phyloP scores from a whole-genome alignment of 1,140 invertebrate species.

The Batillaria attramentaria region DNA sequence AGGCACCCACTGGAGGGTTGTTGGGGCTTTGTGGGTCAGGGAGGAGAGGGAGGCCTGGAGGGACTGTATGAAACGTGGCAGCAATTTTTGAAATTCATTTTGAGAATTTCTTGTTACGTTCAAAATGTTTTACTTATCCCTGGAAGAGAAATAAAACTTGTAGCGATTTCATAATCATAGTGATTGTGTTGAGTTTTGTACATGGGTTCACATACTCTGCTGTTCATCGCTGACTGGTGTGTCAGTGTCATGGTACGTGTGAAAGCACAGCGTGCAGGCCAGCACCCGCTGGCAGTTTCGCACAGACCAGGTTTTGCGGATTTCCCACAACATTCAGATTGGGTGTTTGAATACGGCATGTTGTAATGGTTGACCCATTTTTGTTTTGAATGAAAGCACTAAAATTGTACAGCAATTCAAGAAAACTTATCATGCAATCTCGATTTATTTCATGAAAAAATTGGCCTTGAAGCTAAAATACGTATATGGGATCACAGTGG shows the following conservation, averaged over 20 bases:
- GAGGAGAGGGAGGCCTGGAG: no score
- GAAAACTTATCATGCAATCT: background rate
- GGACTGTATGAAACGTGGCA: no score
- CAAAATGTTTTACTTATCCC: background rate
- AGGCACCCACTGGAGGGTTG: no score
- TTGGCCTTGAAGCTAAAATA: no score
- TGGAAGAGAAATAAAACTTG: background rate
- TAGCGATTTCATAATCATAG: background rate
- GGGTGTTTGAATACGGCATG: background rate
- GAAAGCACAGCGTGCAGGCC: no score
- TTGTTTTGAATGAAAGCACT: background rate
- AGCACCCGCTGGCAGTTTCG: no score
- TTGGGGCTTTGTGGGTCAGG: no score
- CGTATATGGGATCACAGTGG: no score
- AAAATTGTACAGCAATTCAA: background rate
- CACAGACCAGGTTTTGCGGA: no score
- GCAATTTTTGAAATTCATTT: no score
- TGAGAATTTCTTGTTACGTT: no score
- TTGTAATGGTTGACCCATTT: background rate
- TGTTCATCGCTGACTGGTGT: background rate
- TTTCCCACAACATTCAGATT: background rate
- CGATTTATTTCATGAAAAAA: background rate
- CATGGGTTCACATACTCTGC: background rate
- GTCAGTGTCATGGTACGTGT: background rate
- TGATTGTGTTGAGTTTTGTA: background rate